phyloP scores from a whole-genome alignment of 1,140 invertebrate species.

The Lordiphosa collinella region DNA sequence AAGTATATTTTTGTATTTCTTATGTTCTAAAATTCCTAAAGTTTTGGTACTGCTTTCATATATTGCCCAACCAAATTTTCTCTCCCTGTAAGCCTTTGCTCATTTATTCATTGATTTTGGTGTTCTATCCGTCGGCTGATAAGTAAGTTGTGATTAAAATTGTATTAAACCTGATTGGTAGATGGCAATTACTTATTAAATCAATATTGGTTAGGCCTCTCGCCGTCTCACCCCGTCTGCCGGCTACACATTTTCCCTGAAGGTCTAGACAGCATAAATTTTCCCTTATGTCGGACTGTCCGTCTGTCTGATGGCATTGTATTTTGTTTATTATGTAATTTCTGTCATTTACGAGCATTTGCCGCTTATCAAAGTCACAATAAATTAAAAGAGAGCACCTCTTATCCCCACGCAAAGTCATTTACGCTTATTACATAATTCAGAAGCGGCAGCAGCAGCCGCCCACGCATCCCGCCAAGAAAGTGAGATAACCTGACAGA shows the following conservation, averaged over 20 bases:
- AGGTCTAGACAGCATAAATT: conserved; percentile 54
- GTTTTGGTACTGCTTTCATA: too few species aligned
- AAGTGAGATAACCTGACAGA: conserved; percentile 41
- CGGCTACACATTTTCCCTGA: not conserved
- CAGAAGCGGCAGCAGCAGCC: conserved; percentile 28
- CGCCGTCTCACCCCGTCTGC: not conserved
- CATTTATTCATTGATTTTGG: not conserved
- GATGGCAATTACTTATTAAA: conserved; percentile 44
- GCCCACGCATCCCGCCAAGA: conserved; percentile 36
- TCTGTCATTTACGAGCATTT: conserved; percentile 60
- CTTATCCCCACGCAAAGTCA: conserved; percentile 33
- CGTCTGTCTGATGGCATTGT: conserved; percentile 36
- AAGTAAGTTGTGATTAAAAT: conserved; percentile 10
- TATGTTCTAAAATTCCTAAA: too few species aligned
- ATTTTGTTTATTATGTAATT: conserved; percentile 49
- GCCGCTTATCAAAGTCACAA: conserved; percentile 68
- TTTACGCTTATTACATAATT: conserved; percentile 76
- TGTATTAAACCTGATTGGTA: conserved; percentile 6
- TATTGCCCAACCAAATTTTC: too few species aligned
- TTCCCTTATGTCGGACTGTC: conserved; percentile 11
- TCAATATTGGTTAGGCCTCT: conserved; percentile 12
- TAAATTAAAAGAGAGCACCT: conserved; percentile 52
- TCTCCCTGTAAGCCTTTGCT: too few species aligned
- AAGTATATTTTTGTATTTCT: too few species aligned
- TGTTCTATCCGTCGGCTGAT: not conserved